Evolutionary conservation across 1,140 invertebrate genomes (phyloP).

Genomic region (Babylonia areolata): DNA sequence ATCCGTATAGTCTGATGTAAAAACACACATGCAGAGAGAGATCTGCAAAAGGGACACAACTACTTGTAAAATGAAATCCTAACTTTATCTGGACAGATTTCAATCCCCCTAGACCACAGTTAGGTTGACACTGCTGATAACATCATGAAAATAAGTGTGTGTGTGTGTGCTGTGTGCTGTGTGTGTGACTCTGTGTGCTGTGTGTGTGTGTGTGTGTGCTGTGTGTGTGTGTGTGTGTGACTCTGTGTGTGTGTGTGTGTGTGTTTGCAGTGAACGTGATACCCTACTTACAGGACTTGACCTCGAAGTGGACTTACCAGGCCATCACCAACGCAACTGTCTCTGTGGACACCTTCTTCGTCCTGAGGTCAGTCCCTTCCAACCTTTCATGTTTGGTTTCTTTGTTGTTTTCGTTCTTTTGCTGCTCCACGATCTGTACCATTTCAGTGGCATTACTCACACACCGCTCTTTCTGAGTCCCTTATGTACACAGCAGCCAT

Average conservation of each 20-base stretch:
- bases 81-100: too few species aligned
- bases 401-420: too few species aligned
- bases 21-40: too few species aligned
- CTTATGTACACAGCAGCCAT: too few species aligned
- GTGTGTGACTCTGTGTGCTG: background rate
- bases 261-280: slow-evolving; percentile 35
- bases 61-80: too few species aligned
- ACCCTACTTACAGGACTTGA: slow-evolving; percentile 6
- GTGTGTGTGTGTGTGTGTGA: background rate
- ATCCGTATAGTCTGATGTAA: too few species aligned
- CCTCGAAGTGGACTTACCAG: slow-evolving; percentile 57
- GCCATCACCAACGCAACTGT: slow-evolving; percentile 85
- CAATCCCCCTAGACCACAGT: too few species aligned
- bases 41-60: too few species aligned
- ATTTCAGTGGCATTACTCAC: too few species aligned
- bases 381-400: slow-evolving; percentile 62
- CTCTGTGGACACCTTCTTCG: slow-evolving; percentile 94
- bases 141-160: background rate
- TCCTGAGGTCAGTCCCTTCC: slow-evolving; percentile 74
- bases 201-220: background rate
- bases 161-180: background rate
- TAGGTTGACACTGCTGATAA: too few species aligned
- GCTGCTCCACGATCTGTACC: too few species aligned
- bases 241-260: background rate
- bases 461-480: slow-evolving; percentile 63